A percentile compares a stretch with the other conserved stretches of the same genome.
Evolutionary conservation across 2,888 invertebrate genomes (phyloP).

Genomic region (Desoria tigrina): DNA sequence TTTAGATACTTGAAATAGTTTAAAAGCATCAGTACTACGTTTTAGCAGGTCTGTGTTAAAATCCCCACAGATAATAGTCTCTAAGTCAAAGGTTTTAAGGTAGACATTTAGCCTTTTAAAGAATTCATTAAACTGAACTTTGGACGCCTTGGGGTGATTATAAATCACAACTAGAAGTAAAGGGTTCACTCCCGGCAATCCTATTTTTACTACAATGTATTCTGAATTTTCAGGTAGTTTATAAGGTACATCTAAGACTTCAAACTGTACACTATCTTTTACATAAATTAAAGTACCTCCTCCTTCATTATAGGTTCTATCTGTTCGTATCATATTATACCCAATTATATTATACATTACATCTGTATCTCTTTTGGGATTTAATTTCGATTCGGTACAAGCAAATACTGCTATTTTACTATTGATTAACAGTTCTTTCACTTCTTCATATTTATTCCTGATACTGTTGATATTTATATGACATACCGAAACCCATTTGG

Average conservation of each 20-base stretch:
- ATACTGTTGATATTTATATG: conserved; percentile 23
- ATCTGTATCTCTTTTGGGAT: conserved; percentile 6
- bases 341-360: background rate
- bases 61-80: background rate
- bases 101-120: background rate
- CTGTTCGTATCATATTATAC: conserved; percentile 10
- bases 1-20: background rate
- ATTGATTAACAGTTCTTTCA: background rate
- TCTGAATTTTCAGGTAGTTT: background rate
- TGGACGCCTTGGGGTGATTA: background rate
- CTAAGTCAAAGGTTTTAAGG: background rate
- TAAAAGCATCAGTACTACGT: background rate
- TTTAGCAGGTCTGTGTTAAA: conserved; percentile 1
- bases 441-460: conserved; percentile 15
- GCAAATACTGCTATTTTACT: conserved; percentile 2
- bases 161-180: background rate
- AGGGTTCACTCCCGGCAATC: background rate
- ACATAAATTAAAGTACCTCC: conserved; percentile 3
- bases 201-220: background rate
- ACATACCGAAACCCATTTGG: background rate
- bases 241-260: background rate
- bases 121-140: background rate
- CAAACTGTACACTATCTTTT: conserved; percentile 1
- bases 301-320: background rate
- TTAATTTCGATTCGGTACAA: too few species aligned